phyloP scores from a whole-genome alignment of 2,888 invertebrate species.

The Plebejus anna region DNA sequence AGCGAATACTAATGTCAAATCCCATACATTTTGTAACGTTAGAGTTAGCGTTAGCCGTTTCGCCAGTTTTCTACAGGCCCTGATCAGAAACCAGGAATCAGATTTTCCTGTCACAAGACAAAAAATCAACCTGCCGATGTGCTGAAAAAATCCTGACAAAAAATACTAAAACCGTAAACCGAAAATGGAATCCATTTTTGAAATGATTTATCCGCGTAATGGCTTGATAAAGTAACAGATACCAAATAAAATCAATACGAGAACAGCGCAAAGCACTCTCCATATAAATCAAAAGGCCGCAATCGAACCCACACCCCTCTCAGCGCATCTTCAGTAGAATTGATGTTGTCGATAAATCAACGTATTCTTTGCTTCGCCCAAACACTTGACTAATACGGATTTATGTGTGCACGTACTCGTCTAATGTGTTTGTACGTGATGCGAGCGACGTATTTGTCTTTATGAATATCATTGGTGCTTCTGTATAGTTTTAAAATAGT shows the following conservation, averaged over 20 bases:
- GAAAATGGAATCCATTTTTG: slow-evolving; percentile 9
- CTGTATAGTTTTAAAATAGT: neutral
- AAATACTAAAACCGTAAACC: neutral
- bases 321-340: slow-evolving; percentile 62
- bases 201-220: slow-evolving; percentile 15
- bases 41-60: too few species aligned
- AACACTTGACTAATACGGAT: slow-evolving; percentile 71
- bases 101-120: too few species aligned
- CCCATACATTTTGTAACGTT: too few species aligned
- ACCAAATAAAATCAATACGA: slow-evolving; percentile 33
- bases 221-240: slow-evolving; percentile 20
- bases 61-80: too few species aligned
- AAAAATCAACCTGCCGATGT: too few species aligned
- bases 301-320: slow-evolving; percentile 56
- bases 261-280: slow-evolving; percentile 38
- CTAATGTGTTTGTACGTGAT: slow-evolving; percentile 11
- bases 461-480: neutral
- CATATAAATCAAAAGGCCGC: slow-evolving; percentile 40
- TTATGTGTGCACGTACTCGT: slow-evolving; percentile 50
- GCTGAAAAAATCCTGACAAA: neutral
- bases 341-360: slow-evolving; percentile 66
- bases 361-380: slow-evolving; percentile 58
- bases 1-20: too few species aligned
- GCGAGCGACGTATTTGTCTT: neutral
- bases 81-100: too few species aligned